Evolutionary conservation across 2,888 invertebrate species (phyloP).

Genomic region (Hypena proboscidalis): DNA sequence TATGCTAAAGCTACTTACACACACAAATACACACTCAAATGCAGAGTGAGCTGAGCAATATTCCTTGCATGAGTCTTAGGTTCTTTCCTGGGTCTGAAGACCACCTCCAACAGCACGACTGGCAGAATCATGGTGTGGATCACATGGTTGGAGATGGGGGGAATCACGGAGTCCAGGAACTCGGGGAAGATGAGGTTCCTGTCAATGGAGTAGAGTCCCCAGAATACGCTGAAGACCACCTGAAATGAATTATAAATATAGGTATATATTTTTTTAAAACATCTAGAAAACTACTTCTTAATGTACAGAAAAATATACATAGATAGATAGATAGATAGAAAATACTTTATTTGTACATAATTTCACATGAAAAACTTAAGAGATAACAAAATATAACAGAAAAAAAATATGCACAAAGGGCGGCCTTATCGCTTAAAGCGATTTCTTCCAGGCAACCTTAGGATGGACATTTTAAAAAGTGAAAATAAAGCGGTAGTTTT

Average conservation of each 20-base stretch:
- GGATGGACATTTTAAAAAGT: too few relatives aligned
- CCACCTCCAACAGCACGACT: slow-evolving; percentile 61
- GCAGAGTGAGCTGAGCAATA: slow-evolving; percentile 48
- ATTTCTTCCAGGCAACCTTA: too few relatives aligned
- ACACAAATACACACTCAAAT: slow-evolving; percentile 53
- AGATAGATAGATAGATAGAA: too few relatives aligned
- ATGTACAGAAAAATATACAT: too few relatives aligned
- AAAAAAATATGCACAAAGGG: too few relatives aligned
- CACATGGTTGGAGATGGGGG: slow-evolving; percentile 61
- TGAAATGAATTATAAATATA: slow-evolving; percentile 35
- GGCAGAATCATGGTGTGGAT: slow-evolving; percentile 69
- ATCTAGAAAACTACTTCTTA: not conserved
- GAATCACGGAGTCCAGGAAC: slow-evolving; percentile 56
- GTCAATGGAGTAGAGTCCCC: slow-evolving; percentile 63
- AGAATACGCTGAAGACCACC: slow-evolving; percentile 67
- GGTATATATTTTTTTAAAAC: too few relatives aligned
- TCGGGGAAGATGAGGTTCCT: slow-evolving; percentile 62
- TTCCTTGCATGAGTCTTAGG: slow-evolving; percentile 61
- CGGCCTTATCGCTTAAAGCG: too few relatives aligned
- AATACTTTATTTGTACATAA: too few relatives aligned
- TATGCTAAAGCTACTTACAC: slow-evolving; percentile 69
- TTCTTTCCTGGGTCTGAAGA: slow-evolving; percentile 51
- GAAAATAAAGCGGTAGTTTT: too few relatives aligned
- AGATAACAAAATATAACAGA: too few relatives aligned
- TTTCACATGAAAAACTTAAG: too few relatives aligned